Conservation (phyloP, 1,140 invertebrate species). For the Drosophila micromelanica region DNA sequence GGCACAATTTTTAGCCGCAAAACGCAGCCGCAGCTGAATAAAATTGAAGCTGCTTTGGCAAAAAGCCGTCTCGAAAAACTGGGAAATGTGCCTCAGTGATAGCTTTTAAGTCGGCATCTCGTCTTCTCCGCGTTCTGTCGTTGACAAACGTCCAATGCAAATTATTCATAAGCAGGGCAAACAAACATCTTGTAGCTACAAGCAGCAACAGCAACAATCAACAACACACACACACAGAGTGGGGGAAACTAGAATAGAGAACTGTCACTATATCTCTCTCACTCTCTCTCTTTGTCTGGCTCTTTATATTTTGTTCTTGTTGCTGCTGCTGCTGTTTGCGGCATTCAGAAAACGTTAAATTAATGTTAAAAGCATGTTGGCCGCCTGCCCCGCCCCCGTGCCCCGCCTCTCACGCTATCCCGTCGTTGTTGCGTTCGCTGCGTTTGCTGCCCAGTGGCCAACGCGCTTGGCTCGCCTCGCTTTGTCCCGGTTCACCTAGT, state of each 20-base stretch:
- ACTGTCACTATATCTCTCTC: constrained; percentile 2
- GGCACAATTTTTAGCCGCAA: constrained; percentile 30
- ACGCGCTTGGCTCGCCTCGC: background rate
- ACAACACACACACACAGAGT: background rate
- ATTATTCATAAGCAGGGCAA: constrained; percentile 60
- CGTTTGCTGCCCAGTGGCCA: constrained; percentile 11
- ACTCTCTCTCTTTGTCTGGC: background rate
- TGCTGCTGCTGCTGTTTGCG: constrained; percentile 8
- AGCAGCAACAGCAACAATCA: background rate
- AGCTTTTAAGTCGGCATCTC: constrained; percentile 10
- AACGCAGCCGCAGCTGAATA: constrained; percentile 48
- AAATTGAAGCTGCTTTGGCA: constrained; percentile 17
- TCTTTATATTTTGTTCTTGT: constrained; percentile 1
- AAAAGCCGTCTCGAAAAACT: constrained; percentile 11
- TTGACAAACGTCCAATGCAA: constrained; percentile 53
- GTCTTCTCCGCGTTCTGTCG: constrained; percentile 4
- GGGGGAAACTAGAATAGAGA: background rate
- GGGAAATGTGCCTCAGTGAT: constrained; percentile 17
- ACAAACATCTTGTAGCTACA: constrained; percentile 53
- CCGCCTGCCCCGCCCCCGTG: constrained; percentile 5
- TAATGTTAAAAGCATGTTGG: constrained; percentile 56
- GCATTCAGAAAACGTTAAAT: constrained; percentile 52
- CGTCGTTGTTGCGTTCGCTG: background rate
- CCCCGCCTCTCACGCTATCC: background rate
- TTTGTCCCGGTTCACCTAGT: background rate